phyloP scores from a whole-genome alignment of 2,113 vertebrate genomes.

The Eulemur macaco region DNA sequence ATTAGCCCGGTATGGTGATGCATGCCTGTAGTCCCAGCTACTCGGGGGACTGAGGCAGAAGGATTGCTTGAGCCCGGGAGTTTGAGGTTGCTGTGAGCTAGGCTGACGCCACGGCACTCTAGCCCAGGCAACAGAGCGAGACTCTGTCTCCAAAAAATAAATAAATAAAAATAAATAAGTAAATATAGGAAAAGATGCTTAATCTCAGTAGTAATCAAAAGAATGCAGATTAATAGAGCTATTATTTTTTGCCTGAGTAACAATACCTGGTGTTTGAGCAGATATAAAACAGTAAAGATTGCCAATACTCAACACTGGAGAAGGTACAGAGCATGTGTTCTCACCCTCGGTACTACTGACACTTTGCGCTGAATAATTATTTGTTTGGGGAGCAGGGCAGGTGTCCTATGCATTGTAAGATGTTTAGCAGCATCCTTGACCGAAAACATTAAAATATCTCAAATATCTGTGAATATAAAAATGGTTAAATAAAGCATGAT shows the following conservation, averaged over 20 bases:
- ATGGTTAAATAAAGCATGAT: not conserved
- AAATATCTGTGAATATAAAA: constrained; percentile 6
- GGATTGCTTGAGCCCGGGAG: too few relatives aligned
- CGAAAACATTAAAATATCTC: constrained; percentile 19
- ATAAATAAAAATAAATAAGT: too few relatives aligned
- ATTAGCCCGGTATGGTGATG: too few relatives aligned
- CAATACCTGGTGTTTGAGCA: not conserved
- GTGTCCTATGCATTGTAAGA: not conserved
- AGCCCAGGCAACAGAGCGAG: too few relatives aligned
- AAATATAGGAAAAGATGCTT: not conserved
- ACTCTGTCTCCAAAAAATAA: too few relatives aligned
- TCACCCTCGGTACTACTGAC: not conserved
- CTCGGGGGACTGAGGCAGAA: too few relatives aligned
- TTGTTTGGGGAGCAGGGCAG: not conserved
- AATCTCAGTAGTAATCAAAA: constrained; percentile 16
- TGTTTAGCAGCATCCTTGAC: not conserved
- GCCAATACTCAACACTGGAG: not conserved
- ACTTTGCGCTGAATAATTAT: not conserved
- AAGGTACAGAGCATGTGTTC: not conserved
- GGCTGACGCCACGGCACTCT: too few relatives aligned
- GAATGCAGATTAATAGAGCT: not conserved
- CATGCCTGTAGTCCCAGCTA: too few relatives aligned
- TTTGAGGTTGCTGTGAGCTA: too few relatives aligned
- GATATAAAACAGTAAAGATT: not conserved
- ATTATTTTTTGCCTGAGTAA: not conserved